A percentile compares a stretch with the other conserved stretches of the same genome.
Evolutionary conservation across 2,113 vertebrate species (phyloP).

Genomic region (Alosa alosa): DNA sequence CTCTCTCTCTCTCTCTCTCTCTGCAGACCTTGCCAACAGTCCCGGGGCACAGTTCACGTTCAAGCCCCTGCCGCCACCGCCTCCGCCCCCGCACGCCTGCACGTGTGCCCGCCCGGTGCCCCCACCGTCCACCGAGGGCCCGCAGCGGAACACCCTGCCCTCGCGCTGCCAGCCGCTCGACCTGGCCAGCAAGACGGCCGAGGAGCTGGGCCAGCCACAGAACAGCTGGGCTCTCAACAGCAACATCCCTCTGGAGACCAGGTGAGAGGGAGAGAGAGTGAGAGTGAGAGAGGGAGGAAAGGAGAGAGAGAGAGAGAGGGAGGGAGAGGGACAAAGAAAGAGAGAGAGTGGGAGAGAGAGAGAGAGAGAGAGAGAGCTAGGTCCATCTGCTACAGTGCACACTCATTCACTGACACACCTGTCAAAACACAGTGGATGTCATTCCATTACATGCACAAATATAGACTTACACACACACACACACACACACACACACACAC

Average conservation of each 20-base stretch:
- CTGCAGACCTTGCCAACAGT: slow-evolving; percentile 76
- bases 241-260: slow-evolving; percentile 87
- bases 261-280: slow-evolving; percentile 61
- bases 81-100: slow-evolving; percentile 78
- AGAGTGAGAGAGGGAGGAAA: background rate
- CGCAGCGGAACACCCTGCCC: slow-evolving; percentile 81
- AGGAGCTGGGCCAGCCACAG: slow-evolving; percentile 79
- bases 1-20: slow-evolving; percentile 7
- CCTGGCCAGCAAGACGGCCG: slow-evolving; percentile 61
- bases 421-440: background rate
- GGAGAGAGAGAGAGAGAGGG: background rate
- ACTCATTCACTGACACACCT: background rate
- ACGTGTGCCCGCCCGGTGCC: slow-evolving; percentile 78
- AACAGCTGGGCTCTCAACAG: slow-evolving; percentile 89
- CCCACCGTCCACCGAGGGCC: slow-evolving; percentile 64
- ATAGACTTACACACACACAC: background rate
- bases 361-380: slow-evolving; percentile 6
- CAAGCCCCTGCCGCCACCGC: slow-evolving; percentile 79
- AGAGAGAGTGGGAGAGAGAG: background rate
- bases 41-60: slow-evolving; percentile 84
- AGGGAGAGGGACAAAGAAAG: background rate
- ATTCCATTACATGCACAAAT: background rate
- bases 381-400: background rate
- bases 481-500: background rate
- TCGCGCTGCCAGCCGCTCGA: slow-evolving; percentile 79